phyloP scores from a whole-genome alignment of 2,113 vertebrate genomes.

The Calonectris borealis region DNA sequence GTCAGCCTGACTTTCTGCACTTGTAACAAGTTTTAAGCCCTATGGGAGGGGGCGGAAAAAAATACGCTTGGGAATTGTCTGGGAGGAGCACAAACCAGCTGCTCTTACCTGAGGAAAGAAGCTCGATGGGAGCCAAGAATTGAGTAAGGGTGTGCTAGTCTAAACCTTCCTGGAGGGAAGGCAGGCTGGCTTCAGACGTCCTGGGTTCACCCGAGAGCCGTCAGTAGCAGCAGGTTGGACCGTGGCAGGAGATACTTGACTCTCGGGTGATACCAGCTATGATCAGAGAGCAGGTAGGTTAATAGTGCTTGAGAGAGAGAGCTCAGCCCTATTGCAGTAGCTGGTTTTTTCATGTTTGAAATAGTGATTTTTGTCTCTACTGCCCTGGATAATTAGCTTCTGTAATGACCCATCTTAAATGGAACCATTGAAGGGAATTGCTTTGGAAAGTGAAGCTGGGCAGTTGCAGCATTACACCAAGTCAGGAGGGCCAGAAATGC shows the following conservation, averaged over 20 bases:
- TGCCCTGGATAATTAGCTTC: neutral
- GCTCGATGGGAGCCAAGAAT: neutral
- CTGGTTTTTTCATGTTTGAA: neutral
- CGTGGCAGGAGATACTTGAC: neutral
- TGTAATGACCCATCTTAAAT: neutral
- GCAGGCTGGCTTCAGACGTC: neutral
- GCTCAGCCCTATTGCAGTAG: neutral
- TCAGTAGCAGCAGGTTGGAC: neutral
- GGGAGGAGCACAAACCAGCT: constrained; percentile 20
- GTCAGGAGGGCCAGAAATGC: neutral
- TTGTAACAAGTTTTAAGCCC: constrained; percentile 1
- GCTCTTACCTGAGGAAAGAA: neutral
- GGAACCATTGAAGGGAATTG: neutral
- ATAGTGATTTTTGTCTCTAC: neutral
- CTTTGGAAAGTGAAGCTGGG: neutral
- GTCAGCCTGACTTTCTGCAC: neutral
- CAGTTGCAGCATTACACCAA: neutral
- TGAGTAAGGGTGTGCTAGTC: neutral
- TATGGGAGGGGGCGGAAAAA: neutral
- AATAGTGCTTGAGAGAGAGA: neutral
- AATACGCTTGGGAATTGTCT: neutral
- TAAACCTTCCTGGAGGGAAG: neutral
- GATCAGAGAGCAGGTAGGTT: neutral
- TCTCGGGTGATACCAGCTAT: neutral
- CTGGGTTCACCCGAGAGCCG: rapidly evolving